Conservation (phyloP, 2,113 vertebrate species). For the Callithrix jacchus region DNA sequence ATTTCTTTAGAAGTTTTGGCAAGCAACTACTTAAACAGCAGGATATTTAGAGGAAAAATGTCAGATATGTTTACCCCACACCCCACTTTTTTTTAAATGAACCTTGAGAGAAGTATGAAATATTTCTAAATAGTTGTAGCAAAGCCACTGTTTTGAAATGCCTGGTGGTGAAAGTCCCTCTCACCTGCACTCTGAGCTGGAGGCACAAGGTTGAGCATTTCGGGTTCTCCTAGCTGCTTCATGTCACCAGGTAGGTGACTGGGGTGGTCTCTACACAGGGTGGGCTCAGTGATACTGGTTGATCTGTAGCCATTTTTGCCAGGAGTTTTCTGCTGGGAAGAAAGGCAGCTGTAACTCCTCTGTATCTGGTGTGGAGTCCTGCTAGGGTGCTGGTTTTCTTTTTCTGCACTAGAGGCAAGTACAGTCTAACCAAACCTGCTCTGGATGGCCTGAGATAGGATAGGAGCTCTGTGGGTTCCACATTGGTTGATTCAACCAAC, state of each 20-base stretch:
- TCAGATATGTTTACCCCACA: background rate
- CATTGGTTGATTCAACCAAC: background rate
- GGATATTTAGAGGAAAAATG: background rate
- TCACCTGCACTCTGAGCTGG: background rate
- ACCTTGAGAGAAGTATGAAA: slow-evolving; percentile 20
- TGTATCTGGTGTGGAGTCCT: background rate
- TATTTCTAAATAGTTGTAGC: slow-evolving; percentile 48
- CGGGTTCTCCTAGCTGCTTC: background rate
- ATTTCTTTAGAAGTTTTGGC: background rate
- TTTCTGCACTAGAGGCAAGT: background rate
- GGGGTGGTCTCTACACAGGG: accelerated
- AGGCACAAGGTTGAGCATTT: background rate
- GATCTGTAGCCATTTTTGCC: background rate
- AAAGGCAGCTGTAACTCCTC: background rate
- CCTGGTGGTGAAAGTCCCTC: slow-evolving; percentile 26
- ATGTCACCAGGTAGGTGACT: background rate
- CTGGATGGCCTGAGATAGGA: background rate
- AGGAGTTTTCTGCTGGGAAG: background rate
- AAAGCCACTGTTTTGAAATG: slow-evolving; percentile 51
- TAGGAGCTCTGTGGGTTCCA: background rate
- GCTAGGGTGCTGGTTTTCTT: background rate
- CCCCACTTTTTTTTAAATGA: background rate
- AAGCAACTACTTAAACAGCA: background rate
- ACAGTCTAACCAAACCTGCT: background rate
- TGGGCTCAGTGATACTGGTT: background rate